Conservation (phyloP, 30 jellyfish, hydroid and myxozoan genomes). For the Aurelia sp. region DNA sequence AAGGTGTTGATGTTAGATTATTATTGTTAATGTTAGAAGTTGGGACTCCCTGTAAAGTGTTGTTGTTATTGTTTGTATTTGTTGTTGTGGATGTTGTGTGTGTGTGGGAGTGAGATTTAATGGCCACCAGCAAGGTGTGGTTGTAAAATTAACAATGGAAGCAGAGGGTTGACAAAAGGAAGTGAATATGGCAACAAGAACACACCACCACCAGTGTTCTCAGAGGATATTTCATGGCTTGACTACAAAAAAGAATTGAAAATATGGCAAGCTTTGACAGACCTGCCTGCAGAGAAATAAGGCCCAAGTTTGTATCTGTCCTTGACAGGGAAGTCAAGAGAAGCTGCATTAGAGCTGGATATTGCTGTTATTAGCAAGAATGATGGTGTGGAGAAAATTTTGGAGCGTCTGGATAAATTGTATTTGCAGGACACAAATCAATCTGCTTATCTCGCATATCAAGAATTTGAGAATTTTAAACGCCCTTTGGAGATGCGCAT, state of each 20-base stretch:
- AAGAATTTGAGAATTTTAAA: no score
- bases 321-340: no score
- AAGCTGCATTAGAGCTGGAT: no score
- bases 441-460: no score
- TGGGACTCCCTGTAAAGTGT: no score
- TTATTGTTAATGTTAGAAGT: no score
- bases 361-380: no score
- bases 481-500: not conserved
- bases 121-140: conserved; percentile 30
- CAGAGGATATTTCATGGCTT: not conserved
- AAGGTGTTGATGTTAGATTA: no score
- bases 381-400: no score
- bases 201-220: not conserved
- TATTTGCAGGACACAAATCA: no score
- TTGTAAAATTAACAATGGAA: not conserved
- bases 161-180: not conserved
- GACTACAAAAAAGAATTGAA: conserved; percentile 32
- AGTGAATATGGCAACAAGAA: conserved; percentile 12
- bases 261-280: conserved; percentile 60
- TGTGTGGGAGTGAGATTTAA: conserved; percentile 20
- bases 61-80: no score
- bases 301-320: not conserved
- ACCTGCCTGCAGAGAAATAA: conserved; percentile 38
- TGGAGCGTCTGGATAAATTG: no score
- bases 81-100: conserved; percentile 2